Evolutionary conservation across 1,140 invertebrate species (phyloP).

Genomic region (Drosophila punjabiensis): DNA sequence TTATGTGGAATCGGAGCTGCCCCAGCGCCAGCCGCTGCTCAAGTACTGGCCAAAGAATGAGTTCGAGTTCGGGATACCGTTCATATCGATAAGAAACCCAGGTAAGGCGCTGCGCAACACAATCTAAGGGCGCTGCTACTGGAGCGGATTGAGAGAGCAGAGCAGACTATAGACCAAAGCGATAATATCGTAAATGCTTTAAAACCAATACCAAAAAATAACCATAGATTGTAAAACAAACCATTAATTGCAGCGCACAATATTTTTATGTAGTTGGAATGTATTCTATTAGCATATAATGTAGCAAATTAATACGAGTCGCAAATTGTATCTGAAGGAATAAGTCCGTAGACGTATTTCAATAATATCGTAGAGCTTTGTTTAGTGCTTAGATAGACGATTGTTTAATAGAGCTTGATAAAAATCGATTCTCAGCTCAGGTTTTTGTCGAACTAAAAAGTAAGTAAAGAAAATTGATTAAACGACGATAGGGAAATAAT

Average conservation of each 20-base stretch:
- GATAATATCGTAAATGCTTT: constrained; percentile 59
- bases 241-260: constrained; percentile 43
- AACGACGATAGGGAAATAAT: neutral
- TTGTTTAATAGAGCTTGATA: constrained; percentile 5
- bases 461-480: neutral
- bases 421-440: neutral
- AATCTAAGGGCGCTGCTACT: constrained; percentile 52
- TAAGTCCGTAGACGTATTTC: constrained; percentile 55
- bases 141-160: constrained; percentile 25
- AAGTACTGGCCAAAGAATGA: constrained; percentile 91
- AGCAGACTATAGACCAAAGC: constrained; percentile 31
- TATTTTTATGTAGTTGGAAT: constrained; percentile 47
- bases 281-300: constrained; percentile 33
- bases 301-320: constrained; percentile 41
- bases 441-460: neutral
- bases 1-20: constrained; percentile 90
- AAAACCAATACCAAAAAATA: constrained; percentile 29
- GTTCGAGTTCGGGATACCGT: constrained; percentile 91
- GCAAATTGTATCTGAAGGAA: constrained; percentile 43
- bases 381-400: constrained; percentile 11
- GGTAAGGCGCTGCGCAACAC: constrained; percentile 72
- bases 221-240: constrained; percentile 30
- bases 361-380: constrained; percentile 26
- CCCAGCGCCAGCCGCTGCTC: constrained; percentile 89
- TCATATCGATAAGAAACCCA: constrained; percentile 89